Evolutionary conservation across 2,888 invertebrate genomes (phyloP).

Genomic region (Cynaeus angustus): DNA sequence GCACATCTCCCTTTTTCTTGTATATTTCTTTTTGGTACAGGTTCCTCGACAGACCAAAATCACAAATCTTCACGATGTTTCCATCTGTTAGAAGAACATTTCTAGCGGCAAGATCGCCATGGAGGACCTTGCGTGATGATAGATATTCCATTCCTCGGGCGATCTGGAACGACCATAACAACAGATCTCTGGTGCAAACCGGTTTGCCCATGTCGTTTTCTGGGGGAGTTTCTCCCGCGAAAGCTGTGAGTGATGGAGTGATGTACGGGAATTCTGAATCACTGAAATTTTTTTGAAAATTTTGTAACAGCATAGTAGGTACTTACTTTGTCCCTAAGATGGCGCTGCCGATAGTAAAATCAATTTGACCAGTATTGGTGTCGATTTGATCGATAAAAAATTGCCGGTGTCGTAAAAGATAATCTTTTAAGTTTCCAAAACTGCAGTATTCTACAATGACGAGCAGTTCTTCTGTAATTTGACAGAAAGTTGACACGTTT

Average conservation of each 20-base stretch:
- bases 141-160: constrained; percentile 97
- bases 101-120: constrained; percentile 92
- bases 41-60: constrained; percentile 95
- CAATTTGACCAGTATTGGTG: constrained; percentile 79
- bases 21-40: constrained; percentile 94
- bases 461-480: constrained; percentile 84
- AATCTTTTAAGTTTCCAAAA: constrained; percentile 93
- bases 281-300: constrained; percentile 36
- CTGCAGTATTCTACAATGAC: constrained; percentile 97
- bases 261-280: constrained; percentile 58
- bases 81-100: constrained; percentile 92
- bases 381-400: constrained; percentile 90
- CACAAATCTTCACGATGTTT: constrained; percentile 96
- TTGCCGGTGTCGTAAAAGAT: constrained; percentile 86
- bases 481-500: too few species aligned
- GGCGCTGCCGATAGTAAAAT: constrained; percentile 77
- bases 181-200: constrained; percentile 86
- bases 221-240: constrained; percentile 61
- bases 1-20: constrained; percentile 89
- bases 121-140: constrained; percentile 88
- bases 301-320: background rate
- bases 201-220: constrained; percentile 78
- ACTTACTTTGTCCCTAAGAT: constrained; percentile 67
- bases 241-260: constrained; percentile 75
- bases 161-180: constrained; percentile 95